Evolutionary conservation across 2,888 invertebrate species (phyloP).

Genomic region (Apotomis betuletana): DNA sequence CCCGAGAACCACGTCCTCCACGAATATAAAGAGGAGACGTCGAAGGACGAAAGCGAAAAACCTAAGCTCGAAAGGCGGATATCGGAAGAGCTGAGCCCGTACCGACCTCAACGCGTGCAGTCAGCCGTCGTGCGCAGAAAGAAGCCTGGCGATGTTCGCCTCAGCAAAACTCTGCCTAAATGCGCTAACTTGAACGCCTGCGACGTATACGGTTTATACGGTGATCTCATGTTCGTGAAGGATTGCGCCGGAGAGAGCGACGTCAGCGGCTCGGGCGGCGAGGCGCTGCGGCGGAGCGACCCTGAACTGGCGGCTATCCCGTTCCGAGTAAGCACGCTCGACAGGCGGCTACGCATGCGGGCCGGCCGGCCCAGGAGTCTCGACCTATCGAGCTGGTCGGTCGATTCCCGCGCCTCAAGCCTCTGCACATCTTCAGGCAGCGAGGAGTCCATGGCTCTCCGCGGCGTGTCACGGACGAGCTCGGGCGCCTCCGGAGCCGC

Average conservation of each 20-base stretch:
- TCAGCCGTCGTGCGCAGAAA: conserved; percentile 74
- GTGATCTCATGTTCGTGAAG: conserved; percentile 94
- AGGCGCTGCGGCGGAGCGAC: conserved; percentile 90
- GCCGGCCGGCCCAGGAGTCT: conserved; percentile 91
- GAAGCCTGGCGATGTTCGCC: conserved; percentile 82
- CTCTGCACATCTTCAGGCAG: conserved; percentile 93
- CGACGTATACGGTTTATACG: conserved; percentile 95
- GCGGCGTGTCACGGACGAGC: conserved; percentile 89
- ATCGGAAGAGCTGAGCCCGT: conserved; percentile 82
- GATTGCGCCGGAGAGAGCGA: conserved; percentile 92
- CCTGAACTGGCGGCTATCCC: conserved; percentile 93
- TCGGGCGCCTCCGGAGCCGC: conserved; percentile 88
- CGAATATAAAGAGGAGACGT: conserved; percentile 75
- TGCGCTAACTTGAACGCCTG: conserved; percentile 88
- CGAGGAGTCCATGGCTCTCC: conserved; percentile 91
- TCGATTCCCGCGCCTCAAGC: conserved; percentile 92
- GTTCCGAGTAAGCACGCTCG: conserved; percentile 91
- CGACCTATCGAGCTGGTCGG: conserved; percentile 94
- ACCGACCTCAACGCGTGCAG: conserved; percentile 74
- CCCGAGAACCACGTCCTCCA: conserved; percentile 68
- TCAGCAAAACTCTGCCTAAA: conserved; percentile 91
- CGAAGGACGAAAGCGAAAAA: conserved; percentile 71
- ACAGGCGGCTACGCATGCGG: conserved; percentile 91
- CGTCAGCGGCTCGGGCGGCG: conserved; percentile 88
- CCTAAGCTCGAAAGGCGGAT: conserved; percentile 86